Evolutionary conservation across 2,888 invertebrate genomes (phyloP).

Genomic region (Temnothorax unifasciatus): DNA sequence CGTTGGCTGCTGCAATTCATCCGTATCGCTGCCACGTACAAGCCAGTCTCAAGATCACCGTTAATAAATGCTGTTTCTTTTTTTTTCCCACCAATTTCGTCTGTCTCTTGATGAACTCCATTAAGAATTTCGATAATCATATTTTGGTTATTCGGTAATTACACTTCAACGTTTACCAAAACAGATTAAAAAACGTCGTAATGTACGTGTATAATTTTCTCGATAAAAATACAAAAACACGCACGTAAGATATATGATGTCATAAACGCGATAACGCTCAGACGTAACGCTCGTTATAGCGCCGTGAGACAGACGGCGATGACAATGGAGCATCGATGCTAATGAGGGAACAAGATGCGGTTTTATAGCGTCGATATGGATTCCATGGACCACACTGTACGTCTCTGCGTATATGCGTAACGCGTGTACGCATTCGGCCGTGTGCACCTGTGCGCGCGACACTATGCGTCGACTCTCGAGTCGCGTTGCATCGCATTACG

Average conservation of each 20-base stretch:
- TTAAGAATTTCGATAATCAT: not conserved
- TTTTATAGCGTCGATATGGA: not conserved
- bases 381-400: not conserved
- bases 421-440: not conserved
- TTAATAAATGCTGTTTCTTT: not conserved
- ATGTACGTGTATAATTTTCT: not conserved
- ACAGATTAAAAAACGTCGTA: not conserved
- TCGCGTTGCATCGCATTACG: conserved; percentile 61
- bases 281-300: conserved; percentile 3
- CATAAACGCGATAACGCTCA: not conserved
- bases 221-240: not conserved
- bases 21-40: not conserved
- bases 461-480: conserved; percentile 32
- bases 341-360: not conserved
- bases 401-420: not conserved
- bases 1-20: conserved; percentile 25
- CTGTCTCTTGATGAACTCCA: not conserved
- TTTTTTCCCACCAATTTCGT: not conserved
- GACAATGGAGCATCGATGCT: not conserved
- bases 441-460: not conserved
- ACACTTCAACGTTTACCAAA: not conserved
- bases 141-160: not conserved
- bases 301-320: not conserved
- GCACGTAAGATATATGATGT: not conserved
- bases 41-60: not conserved